Evolutionary conservation across 2,113 vertebrate species (phyloP).

Genomic region (Vimba vimba): DNA sequence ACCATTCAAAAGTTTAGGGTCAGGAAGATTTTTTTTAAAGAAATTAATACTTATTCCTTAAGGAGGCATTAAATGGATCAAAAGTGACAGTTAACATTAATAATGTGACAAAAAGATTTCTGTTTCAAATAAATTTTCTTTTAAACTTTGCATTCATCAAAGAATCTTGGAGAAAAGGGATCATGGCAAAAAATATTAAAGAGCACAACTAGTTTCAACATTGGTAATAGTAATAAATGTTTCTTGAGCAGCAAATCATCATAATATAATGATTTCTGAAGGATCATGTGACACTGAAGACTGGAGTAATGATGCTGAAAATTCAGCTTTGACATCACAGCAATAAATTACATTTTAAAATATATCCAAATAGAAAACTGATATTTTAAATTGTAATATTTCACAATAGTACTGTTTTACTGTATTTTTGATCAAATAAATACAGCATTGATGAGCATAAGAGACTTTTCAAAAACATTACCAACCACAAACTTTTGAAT

Average conservation of each 20-base stretch:
- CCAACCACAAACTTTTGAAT: not conserved
- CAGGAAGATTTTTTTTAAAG: not conserved
- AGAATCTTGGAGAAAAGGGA: not conserved
- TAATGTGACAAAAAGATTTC: not conserved
- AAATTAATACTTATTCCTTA: not conserved
- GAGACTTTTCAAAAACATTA: not conserved
- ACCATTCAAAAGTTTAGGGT: not conserved
- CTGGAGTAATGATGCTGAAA: too few species aligned
- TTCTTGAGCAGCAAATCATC: too few species aligned
- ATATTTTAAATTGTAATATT: too few species aligned
- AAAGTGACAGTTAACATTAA: not conserved
- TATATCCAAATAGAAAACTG: too few species aligned
- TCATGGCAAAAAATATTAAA: too few species aligned
- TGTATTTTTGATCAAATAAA: not conserved
- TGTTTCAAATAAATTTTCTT: not conserved
- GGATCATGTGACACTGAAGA: too few species aligned
- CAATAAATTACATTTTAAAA: too few species aligned
- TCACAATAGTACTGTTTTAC: not conserved
- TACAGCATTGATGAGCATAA: not conserved
- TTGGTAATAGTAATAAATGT: too few species aligned
- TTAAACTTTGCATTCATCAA: not conserved
- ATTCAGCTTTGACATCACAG: too few species aligned
- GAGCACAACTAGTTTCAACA: not conserved
- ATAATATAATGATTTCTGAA: too few species aligned
- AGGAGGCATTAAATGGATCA: not conserved